phyloP scores from a whole-genome alignment of 2,113 vertebrate genomes.

The Tupaia tana region DNA sequence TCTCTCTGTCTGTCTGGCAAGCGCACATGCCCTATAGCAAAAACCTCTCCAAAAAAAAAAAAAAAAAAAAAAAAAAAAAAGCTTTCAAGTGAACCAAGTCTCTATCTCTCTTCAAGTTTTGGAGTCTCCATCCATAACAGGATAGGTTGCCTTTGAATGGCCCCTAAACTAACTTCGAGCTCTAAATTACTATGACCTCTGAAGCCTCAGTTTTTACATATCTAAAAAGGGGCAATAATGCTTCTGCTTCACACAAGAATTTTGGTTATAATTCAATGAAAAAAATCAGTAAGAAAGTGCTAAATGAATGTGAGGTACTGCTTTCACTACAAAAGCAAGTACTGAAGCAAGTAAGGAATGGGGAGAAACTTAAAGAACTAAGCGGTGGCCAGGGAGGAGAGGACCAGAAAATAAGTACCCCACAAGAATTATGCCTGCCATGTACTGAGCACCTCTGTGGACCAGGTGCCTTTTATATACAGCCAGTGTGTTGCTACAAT shows the following conservation, averaged over 20 bases:
- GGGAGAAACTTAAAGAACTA: conserved; percentile 19
- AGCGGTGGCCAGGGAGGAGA: background rate
- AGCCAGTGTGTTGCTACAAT: too few relatives aligned
- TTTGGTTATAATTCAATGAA: conserved; percentile 30
- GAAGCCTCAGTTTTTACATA: background rate
- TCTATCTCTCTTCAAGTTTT: background rate
- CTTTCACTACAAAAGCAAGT: conserved; percentile 10
- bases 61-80: too few relatives aligned
- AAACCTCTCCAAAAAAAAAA: too few relatives aligned
- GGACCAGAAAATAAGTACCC: background rate
- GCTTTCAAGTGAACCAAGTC: background rate
- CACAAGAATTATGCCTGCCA: background rate
- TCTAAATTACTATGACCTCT: conserved; percentile 34
- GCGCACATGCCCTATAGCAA: too few relatives aligned
- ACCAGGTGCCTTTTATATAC: background rate
- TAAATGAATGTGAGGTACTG: conserved; percentile 6
- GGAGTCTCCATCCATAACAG: background rate
- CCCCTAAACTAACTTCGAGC: conserved; percentile 31
- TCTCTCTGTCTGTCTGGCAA: too few relatives aligned
- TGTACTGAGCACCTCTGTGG: background rate
- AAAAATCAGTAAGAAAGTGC: conserved; percentile 10
- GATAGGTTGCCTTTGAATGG: background rate
- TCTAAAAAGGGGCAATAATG: background rate
- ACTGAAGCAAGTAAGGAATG: conserved; percentile 38
- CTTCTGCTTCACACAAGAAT: background rate